phyloP scores from a whole-genome alignment of 2,113 vertebrate genomes.

The Lutjanus erythropterus region DNA sequence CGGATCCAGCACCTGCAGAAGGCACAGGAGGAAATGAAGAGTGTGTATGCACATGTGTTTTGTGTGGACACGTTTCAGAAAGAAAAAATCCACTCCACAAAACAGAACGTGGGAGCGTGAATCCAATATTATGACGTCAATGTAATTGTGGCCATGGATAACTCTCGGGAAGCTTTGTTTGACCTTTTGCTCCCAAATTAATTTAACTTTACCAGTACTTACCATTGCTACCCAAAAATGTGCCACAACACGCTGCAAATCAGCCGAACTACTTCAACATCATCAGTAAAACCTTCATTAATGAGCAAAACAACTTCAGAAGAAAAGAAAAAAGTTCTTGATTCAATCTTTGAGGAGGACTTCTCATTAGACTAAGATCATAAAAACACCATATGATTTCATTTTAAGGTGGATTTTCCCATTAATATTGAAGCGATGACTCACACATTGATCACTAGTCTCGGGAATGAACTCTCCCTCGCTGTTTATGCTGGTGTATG shows the following conservation, averaged over 20 bases:
- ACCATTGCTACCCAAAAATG: too few species aligned
- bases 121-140: not conserved
- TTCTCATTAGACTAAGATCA: not conserved
- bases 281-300: not conserved
- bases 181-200: not conserved
- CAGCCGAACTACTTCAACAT: not conserved
- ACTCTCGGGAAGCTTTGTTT: not conserved
- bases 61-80: not conserved
- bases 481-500: conserved; percentile 97
- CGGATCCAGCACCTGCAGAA: conserved; percentile 90
- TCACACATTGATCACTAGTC: conserved; percentile 94
- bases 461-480: conserved; percentile 98
- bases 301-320: not conserved
- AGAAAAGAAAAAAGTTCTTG: not conserved
- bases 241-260: not conserved
- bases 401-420: conserved; percentile 20
- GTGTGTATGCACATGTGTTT: not conserved
- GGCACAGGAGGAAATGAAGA: conserved; percentile 42
- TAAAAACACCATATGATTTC: not conserved
- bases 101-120: not conserved
- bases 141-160: not conserved
- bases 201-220: not conserved
- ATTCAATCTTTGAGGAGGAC: not conserved
- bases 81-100: conserved; percentile 10
- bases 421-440: conserved; percentile 70